phyloP scores from a whole-genome alignment of 1,140 invertebrate genomes.

The Copidosoma floridanum region DNA sequence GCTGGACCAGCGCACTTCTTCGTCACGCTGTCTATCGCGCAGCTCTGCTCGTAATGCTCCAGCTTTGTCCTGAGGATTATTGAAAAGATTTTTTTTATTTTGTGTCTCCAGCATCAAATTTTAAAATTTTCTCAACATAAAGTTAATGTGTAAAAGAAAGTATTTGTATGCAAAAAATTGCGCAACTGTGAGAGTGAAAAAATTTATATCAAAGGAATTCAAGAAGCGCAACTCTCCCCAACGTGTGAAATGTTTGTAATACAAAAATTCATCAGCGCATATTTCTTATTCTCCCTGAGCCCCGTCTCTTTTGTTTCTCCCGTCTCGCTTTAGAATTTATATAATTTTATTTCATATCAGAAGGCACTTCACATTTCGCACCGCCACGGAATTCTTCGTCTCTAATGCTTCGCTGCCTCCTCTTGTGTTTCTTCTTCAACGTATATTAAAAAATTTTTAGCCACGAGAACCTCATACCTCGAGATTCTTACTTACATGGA shows the following conservation, averaged over 20 bases:
- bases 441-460: constrained; percentile 6
- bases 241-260: too few species aligned
- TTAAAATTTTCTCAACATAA: too few species aligned
- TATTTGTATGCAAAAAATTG: background rate
- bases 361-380: background rate
- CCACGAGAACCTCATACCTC: background rate
- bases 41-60: constrained; percentile 85
- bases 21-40: constrained; percentile 84
- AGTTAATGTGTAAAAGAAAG: too few species aligned
- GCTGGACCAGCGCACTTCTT: constrained; percentile 84
- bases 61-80: constrained; percentile 61
- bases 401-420: too few species aligned
- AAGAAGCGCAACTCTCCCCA: too few species aligned
- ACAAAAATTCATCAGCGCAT: constrained; percentile 10
- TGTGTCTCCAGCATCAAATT: background rate
- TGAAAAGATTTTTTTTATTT: background rate
- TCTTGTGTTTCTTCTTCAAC: too few species aligned
- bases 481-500: too few species aligned
- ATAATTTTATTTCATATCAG: background rate
- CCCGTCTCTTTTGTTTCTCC: constrained; percentile 23
- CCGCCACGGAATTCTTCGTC: too few species aligned
- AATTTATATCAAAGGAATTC: too few species aligned
- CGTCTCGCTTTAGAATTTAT: too few species aligned
- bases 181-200: background rate
- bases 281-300: background rate